Conservation (phyloP, 2,113 vertebrate species). For the Polypterus bichir region DNA sequence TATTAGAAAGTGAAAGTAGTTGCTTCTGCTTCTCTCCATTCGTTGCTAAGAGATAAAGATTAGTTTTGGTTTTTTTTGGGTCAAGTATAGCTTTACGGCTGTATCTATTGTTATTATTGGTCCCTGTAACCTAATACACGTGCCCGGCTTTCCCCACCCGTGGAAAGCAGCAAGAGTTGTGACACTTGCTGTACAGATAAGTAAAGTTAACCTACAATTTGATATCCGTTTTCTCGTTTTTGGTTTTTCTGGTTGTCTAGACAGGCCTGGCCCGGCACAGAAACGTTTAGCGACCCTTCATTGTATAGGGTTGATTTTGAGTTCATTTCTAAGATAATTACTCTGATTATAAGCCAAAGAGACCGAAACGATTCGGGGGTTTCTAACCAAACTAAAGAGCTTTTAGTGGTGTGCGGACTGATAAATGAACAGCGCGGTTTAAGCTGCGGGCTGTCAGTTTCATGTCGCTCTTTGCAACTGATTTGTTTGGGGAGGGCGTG, state of each 20-base stretch:
- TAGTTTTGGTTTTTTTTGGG: not conserved
- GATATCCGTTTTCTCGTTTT: too few species aligned
- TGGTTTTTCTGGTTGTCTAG: too few species aligned
- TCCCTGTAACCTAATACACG: not conserved
- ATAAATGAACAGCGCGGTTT: not conserved
- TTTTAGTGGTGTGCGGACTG: not conserved
- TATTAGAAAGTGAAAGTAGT: too few species aligned
- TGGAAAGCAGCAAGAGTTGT: not conserved
- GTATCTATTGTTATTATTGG: not conserved
- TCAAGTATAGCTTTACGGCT: not conserved
- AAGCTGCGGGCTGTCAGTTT: conserved; percentile 8
- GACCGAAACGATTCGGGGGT: not conserved
- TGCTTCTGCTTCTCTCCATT: conserved; percentile 20
- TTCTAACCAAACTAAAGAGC: not conserved
- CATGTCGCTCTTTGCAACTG: not conserved
- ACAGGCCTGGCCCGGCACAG: too few species aligned
- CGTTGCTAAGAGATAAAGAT: conserved; percentile 13
- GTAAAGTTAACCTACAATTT: too few species aligned
- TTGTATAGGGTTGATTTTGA: too few species aligned
- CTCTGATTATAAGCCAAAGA: too few species aligned
- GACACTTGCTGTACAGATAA: too few species aligned
- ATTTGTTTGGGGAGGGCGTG: not conserved
- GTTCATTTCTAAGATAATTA: too few species aligned
- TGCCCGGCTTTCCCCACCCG: not conserved
- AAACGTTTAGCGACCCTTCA: too few species aligned